Conservation (phyloP, 2,888 invertebrate genomes). For the Brenthis ino region DNA sequence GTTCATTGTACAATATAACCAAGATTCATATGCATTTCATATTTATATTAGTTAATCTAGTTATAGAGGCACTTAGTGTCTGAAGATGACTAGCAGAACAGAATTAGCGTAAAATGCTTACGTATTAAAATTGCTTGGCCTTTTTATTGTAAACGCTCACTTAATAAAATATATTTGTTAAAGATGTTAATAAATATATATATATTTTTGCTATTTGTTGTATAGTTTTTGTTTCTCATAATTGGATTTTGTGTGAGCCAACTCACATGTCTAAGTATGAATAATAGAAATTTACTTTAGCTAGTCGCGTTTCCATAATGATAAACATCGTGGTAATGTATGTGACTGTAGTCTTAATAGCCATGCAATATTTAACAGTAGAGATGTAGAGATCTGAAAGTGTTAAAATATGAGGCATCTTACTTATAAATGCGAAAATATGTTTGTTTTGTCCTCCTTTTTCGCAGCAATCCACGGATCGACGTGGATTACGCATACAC, state of each 20-base stretch:
- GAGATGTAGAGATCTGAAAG: too few species aligned
- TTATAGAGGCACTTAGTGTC: slow-evolving; percentile 3
- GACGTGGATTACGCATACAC: too few species aligned
- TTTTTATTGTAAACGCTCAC: background rate
- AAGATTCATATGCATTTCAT: too few species aligned
- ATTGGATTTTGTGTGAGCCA: background rate
- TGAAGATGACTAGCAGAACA: background rate
- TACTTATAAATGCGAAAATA: too few species aligned
- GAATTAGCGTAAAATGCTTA: slow-evolving; percentile 1
- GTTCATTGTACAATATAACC: too few species aligned
- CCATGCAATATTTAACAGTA: too few species aligned
- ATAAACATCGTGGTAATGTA: slow-evolving; percentile 16
- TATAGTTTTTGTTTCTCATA: background rate
- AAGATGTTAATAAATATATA: too few species aligned
- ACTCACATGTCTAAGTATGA: background rate
- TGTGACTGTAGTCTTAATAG: background rate
- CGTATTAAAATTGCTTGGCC: background rate
- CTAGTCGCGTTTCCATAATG: background rate
- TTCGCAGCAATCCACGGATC: too few species aligned
- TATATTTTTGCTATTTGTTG: background rate
- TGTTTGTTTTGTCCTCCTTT: too few species aligned
- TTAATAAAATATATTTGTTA: background rate
- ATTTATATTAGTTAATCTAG: background rate
- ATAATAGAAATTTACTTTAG: background rate
- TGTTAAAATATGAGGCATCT: too few species aligned